Evolutionary conservation across 1,140 invertebrate genomes (phyloP), one percentile per base, ranked within the genome.

Genomic region (Acromyrmex echinatior): DNA sequence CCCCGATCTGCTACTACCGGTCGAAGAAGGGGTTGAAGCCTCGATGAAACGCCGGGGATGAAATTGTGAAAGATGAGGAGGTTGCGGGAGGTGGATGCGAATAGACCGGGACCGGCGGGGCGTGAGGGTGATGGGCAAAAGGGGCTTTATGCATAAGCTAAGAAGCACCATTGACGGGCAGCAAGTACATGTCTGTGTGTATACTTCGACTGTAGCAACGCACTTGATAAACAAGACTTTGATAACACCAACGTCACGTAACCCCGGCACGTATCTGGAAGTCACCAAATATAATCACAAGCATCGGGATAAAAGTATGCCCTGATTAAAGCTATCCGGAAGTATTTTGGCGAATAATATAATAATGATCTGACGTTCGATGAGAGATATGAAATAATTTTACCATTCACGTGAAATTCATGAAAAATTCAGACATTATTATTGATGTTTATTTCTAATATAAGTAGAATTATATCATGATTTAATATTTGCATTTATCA

Each of bases 121-220:
- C 73, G 87, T 84, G 85, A 71, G 68, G 85, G 73, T 90, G 87
- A 79, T 92, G 92, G 90, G 91, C 91, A 91, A 93, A 93, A 94
- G 92, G 70, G 94, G 93, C 92, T 95, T 94, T 95, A 95, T 94
- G 93, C 94, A 93, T 94, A 93, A 95, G 94, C 94, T 94, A 95
- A 95, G 94, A 93, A 95, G 93, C 94, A 90, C 92, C 92, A 94
- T 94, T 94, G 94, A 95, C 92, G 92, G 90, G 73, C 85, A 90
- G 58, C 87, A 86, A 70, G 62, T 25, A 31, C 79, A 53, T 60
- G 87, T 60, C 60, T 62, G 66, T 51, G 81, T 60, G 25, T 74
- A 80, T 78, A 91, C 90, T 91, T 91, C 74, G 90, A 93, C 92
- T 93, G 79, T 88, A 80, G 76, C 92, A 84, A 65, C 88, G 86